Conservation (phyloP, 2,113 vertebrate genomes). For the Pteruthius melanotis region DNA sequence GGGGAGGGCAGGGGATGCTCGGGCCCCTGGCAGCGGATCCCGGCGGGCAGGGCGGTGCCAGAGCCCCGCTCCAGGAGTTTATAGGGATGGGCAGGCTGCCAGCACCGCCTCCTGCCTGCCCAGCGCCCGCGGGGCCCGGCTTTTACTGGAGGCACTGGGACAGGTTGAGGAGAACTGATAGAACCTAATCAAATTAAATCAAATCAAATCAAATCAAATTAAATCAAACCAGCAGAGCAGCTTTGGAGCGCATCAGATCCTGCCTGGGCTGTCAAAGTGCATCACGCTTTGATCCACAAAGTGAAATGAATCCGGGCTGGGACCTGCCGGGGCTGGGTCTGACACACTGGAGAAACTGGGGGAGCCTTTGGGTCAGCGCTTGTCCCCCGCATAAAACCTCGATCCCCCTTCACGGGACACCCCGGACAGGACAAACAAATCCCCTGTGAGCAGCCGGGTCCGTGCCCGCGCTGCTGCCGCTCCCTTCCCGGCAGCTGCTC, state of each 20-base stretch:
- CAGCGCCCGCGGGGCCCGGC: accelerated
- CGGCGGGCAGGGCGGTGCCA: background rate
- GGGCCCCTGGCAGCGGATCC: accelerated
- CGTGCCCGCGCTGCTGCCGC: background rate
- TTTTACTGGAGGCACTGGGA: background rate
- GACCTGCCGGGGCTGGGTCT: background rate
- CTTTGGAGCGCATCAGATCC: background rate
- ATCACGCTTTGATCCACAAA: accelerated
- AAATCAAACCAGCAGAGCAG: background rate
- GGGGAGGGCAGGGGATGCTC: background rate
- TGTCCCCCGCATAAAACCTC: no score
- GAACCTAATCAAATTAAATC: background rate
- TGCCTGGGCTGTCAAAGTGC: background rate
- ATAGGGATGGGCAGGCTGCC: background rate
- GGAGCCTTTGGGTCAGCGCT: background rate
- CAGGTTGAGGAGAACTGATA: background rate
- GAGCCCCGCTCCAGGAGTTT: background rate
- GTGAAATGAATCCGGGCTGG: background rate
- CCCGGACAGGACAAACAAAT: background rate
- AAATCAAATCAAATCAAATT: background rate
- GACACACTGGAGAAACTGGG: background rate
- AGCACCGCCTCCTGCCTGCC: background rate
- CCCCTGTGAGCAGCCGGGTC: accelerated
- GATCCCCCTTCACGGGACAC: no score
- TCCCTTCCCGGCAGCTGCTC: background rate